A percentile compares a stretch with the other conserved stretches of the same genome.
Evolutionary conservation across 2,797 vertebrate species (phyloP).

Genomic region (Sebastolobus alascanus): DNA sequence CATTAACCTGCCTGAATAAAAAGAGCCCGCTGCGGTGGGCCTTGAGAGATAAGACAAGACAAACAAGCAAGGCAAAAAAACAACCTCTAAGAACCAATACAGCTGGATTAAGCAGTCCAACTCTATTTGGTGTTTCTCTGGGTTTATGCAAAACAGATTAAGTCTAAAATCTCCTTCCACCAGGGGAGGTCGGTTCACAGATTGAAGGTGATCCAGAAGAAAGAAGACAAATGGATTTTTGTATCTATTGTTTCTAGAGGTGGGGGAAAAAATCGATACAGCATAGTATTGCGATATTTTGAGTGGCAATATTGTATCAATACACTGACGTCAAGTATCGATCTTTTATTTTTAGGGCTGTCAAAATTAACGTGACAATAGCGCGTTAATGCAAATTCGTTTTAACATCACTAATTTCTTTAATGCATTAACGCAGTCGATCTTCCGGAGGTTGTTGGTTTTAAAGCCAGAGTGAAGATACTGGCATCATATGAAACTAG

Average conservation of each 20-base stretch:
- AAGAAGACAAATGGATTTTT: neutral
- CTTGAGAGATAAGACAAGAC: slow-evolving; percentile 61
- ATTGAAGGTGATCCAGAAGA: neutral
- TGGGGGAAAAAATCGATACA: no score
- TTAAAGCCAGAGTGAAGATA: no score
- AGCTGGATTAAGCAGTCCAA: slow-evolving; percentile 2
- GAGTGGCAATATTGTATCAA: no score
- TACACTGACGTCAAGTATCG: no score
- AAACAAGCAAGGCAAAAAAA: slow-evolving; percentile 27
- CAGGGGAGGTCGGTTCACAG: neutral
- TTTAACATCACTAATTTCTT: no score
- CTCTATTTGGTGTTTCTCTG: slow-evolving; percentile 1
- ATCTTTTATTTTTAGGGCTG: no score
- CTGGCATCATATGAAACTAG: no score
- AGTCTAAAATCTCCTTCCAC: neutral
- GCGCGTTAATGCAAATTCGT: no score
- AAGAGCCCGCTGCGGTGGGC: slow-evolving; percentile 24
- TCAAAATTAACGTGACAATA: no score
- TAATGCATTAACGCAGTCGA: no score
- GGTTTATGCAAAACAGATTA: slow-evolving; percentile 20
- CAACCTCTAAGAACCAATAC: neutral
- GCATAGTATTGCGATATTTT: no score
- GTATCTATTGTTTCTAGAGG: neutral
- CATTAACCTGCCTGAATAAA: slow-evolving; percentile 60
- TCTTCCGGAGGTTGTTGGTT: no score